Base-by-base conservation (phyloP, 2,113 vertebrate species). In the Vicugna pacos region DNA sequence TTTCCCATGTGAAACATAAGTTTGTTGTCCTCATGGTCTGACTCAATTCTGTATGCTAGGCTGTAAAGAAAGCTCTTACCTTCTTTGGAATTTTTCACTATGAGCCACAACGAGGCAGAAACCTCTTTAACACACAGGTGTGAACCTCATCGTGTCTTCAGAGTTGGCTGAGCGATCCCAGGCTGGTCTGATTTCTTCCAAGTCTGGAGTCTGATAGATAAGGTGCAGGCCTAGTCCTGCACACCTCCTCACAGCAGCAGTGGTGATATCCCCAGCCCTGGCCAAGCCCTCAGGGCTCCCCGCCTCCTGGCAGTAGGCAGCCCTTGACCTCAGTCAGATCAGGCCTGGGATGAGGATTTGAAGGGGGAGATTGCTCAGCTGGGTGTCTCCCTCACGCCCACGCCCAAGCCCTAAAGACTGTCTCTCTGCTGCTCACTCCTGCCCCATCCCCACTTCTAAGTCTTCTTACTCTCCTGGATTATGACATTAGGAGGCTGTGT, bases 301-400 rank as follows among this genome's bases (percentile, higher is more conserved):
- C 38, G 6, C 79, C 96, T 97, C 35, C 70, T 91, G 96, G 97
- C 67, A 14, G 89, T 72, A 95, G 98, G 95, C 92, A 64, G 76
- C 94, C 84, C 42, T 48, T 73, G 87, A 73, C 65, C 86, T 96
- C 77, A 77, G 95, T 91, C 32, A 96, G 98, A 97, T 98, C 98
- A 98, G 96, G 95, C 91, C 97, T 96, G 96, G 58, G 14, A 8
- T 42, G 77, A 64, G 93, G 95, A 96, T 97, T 95, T 7, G 50
- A 89, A 80, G 17, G 42, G 92, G 86, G 75, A 79, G 89, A 24
- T 42, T 19, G 32, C 38, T 30, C 10, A 5, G 5, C 13, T 0
- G 1, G 42, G 20, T 32, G 5, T 67, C 50, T 26, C 5, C 42
- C 82, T 58, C 28, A 42, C 35, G 32, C 28, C 20, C 54, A 60